Conservation (phyloP, 2,888 invertebrate species). For the Acanthoscelides obtectus region DNA sequence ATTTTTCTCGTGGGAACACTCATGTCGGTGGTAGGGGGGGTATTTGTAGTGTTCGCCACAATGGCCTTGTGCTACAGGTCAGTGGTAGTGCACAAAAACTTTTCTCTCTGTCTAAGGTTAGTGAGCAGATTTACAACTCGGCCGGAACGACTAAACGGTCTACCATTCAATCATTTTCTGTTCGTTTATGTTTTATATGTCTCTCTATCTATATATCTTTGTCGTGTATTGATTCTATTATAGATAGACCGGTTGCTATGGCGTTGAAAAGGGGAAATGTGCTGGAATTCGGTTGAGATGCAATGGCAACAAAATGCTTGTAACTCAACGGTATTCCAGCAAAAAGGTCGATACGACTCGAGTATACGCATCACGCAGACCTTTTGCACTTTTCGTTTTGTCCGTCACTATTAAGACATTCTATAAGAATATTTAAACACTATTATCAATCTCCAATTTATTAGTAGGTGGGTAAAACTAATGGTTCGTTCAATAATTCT, state of each 20-base stretch:
- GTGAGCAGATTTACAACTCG: slow-evolving; percentile 69
- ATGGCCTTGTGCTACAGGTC: slow-evolving; percentile 99
- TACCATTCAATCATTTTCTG: not conserved
- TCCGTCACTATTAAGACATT: not conserved
- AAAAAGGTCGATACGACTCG: not conserved
- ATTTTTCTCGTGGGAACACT: slow-evolving; percentile 96
- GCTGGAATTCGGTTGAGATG: not conserved
- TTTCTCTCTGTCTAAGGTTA: slow-evolving; percentile 98
- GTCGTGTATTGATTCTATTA: not conserved
- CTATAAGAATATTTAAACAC: not conserved
- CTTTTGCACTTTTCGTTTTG: not conserved
- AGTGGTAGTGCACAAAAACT: slow-evolving; percentile 98
- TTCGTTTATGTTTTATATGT: not conserved
- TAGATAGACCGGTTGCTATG: not conserved
- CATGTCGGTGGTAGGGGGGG: slow-evolving; percentile 98
- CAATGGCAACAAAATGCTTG: not conserved
- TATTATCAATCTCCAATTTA: not conserved
- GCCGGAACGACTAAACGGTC: not conserved
- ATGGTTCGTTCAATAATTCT: not conserved
- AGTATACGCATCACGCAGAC: not conserved
- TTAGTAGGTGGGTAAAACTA: not conserved
- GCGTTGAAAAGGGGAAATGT: not conserved
- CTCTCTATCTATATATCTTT: not conserved
- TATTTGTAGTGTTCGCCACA: slow-evolving; percentile 97
- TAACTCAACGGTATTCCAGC: not conserved